Conservation (phyloP, 2,888 invertebrate species). For the Coleophora flavipennella region DNA sequence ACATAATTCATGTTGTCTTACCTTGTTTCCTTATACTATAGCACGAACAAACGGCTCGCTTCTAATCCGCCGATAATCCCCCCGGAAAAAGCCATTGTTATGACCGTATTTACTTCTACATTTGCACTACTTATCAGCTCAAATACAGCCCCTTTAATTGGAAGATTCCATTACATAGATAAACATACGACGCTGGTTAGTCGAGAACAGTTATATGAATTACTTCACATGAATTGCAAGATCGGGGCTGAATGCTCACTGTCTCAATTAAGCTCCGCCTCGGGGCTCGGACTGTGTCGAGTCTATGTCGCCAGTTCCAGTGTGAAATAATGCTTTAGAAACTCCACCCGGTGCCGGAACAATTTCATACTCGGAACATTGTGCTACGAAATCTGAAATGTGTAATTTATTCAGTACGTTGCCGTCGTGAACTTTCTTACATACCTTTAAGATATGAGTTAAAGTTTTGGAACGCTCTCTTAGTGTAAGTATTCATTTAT, state of each 20-base stretch:
- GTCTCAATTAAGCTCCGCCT: constrained; percentile 42
- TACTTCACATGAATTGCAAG: constrained; percentile 26
- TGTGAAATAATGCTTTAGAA: constrained; percentile 40
- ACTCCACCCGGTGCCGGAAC: constrained; percentile 25
- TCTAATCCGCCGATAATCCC: constrained; percentile 58
- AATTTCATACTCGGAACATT: constrained; percentile 33
- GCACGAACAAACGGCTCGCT: constrained; percentile 4
- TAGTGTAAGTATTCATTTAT: no score
- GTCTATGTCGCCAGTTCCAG: constrained; percentile 27
- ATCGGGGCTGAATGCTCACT: constrained; percentile 31
- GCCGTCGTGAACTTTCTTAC: no score
- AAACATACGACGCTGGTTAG: constrained; percentile 17
- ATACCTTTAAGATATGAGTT: no score
- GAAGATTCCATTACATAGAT: constrained; percentile 18
- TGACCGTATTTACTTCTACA: constrained; percentile 49
- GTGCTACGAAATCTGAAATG: constrained; percentile 41
- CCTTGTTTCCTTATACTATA: no score
- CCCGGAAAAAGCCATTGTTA: constrained; percentile 64
- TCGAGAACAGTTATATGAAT: constrained; percentile 23
- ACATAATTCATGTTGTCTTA: no score
- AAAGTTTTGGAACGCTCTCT: no score
- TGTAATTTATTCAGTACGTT: constrained; percentile 28
- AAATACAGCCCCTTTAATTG: no score
- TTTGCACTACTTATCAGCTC: constrained; percentile 47
- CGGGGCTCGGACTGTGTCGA: constrained; percentile 30